Conservation (phyloP, 2,888 invertebrate species). For the Cosmia trapezina region DNA sequence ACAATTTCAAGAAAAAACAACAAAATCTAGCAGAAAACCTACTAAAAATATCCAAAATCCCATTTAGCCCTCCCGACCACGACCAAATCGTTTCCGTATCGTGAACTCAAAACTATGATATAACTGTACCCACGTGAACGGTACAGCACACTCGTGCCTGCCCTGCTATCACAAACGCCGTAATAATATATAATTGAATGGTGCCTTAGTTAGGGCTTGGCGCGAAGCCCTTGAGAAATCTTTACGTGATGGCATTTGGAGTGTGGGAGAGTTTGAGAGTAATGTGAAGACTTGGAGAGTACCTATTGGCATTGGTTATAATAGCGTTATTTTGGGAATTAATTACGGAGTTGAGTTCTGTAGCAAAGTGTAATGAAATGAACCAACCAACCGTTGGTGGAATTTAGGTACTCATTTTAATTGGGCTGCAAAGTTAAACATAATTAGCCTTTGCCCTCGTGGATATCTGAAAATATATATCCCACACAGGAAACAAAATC, state of each 20-base stretch:
- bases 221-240: slow-evolving; percentile 61
- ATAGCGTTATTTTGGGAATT: neutral
- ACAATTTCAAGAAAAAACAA: too few species aligned
- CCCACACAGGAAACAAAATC: too few species aligned
- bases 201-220: slow-evolving; percentile 50
- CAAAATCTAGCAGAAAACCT: too few species aligned
- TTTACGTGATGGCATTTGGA: slow-evolving; percentile 58
- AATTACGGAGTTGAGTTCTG: slow-evolving; percentile 8
- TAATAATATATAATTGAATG: slow-evolving; percentile 66
- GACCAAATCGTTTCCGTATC: slow-evolving; percentile 45
- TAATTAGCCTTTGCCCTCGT: too few species aligned
- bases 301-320: neutral
- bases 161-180: slow-evolving; percentile 54
- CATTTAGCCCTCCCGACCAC: slow-evolving; percentile 26
- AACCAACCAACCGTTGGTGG: too few species aligned
- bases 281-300: neutral
- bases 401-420: too few species aligned
- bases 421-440: too few species aligned
- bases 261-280: slow-evolving; percentile 9
- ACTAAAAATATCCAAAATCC: neutral
- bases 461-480: too few species aligned
- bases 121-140: slow-evolving; percentile 69
- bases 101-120: slow-evolving; percentile 48
- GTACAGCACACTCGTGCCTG: slow-evolving; percentile 67
- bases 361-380: neutral